Base-by-base conservation (phyloP, 2,113 vertebrate species). In the Tretioscincus oriximinensis region DNA sequence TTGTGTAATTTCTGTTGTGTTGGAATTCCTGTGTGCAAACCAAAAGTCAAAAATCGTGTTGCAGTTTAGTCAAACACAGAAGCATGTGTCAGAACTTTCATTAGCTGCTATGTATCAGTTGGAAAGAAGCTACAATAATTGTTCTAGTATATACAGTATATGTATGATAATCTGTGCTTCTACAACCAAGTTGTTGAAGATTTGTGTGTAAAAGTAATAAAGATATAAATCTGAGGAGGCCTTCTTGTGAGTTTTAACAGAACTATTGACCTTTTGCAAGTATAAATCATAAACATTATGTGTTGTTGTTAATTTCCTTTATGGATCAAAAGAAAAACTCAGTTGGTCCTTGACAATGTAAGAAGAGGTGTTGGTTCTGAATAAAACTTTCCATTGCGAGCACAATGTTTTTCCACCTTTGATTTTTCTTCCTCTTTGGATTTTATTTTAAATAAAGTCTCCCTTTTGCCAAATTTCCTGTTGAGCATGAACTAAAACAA, bases 1-100 rank as follows among this genome's bases (percentile, higher is more conserved):
- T 75, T 86, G 74, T 81, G 70, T 61, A 87, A 81, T 84, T 84
- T 85, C 84, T 14, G 5, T 77, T 89, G n/a, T 41, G 2, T 21
- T 84, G 73, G 47, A 21, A 0, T 63, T 41, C 88, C 58, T 51
- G 8, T 60, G 51, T 84, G 74, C 2, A 5, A 70, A 49, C 24
- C 12, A 47, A 21, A 24, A 0, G 0, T 70, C 79, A 85, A 47
- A 58, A 77, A 81, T 63, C 21, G 18, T 54, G 70, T 31, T 84
- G 68, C 77, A 64, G 75, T 51, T 68, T 78, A 78, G 87, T 82
- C 68, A 29, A 67, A 75, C 51, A 68, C 61, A 63, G 65, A 58
- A 78, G 18, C 76, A 82, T 64, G 51, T 28, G 7, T 54, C 31
- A 70, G 35, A 41, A 70, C 16, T 45, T 69, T 45, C 26, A 63